Conservation (phyloP, 1,140 invertebrate species). For the Ceratina japonica region DNA sequence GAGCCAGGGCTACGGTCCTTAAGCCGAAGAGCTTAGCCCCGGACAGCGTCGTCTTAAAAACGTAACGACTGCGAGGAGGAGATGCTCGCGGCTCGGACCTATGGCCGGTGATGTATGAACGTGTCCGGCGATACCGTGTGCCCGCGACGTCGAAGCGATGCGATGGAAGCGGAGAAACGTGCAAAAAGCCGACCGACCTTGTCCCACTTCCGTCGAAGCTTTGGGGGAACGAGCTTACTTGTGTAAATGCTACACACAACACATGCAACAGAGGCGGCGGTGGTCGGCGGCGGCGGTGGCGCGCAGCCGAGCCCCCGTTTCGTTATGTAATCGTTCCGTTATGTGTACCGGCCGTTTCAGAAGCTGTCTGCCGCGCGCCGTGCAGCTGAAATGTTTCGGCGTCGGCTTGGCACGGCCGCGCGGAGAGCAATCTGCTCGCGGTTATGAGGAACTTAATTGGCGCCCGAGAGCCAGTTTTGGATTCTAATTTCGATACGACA, state of each 20-base stretch:
- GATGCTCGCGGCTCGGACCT: neutral
- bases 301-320: constrained; percentile 16
- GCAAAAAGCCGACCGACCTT: constrained; percentile 57
- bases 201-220: constrained; percentile 58
- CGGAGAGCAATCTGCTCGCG: neutral
- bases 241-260: constrained; percentile 52
- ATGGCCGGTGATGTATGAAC: constrained; percentile 15
- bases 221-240: constrained; percentile 55
- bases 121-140: constrained; percentile 21
- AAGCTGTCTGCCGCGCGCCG: neutral
- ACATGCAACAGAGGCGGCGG: constrained; percentile 19
- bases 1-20: neutral
- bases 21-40: neutral
- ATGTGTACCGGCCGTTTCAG: constrained; percentile 29
- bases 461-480: no score
- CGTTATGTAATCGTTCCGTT: constrained; percentile 34
- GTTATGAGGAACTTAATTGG: constrained; percentile 14
- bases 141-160: constrained; percentile 43
- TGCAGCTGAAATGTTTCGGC: neutral
- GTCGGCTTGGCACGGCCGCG: neutral
- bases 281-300: neutral
- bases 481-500: neutral
- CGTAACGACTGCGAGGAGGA: neutral
- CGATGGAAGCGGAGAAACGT: constrained; percentile 49
- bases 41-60: neutral